Evolutionary conservation across 1,140 invertebrate genomes (phyloP).

Genomic region (Meloidogyne hapla): DNA sequence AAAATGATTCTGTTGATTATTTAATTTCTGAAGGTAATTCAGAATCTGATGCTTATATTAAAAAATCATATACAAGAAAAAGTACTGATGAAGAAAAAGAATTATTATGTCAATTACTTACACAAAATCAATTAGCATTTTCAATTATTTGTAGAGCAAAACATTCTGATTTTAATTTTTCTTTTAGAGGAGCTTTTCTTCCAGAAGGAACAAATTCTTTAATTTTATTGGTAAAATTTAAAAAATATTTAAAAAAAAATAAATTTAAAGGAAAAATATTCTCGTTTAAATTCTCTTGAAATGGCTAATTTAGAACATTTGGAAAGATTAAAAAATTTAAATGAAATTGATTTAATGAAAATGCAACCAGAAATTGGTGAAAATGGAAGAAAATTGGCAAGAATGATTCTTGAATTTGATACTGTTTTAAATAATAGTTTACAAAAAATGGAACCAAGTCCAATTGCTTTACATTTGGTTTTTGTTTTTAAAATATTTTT

Average conservation of each 20-base stretch:
- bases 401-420: conserved; percentile 29
- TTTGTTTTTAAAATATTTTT: not conserved
- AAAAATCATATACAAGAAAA: conserved; percentile 39
- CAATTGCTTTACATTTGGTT: conserved; percentile 24
- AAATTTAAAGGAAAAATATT: conserved; percentile 37
- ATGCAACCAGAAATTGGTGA: conserved; percentile 12
- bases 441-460: conserved; percentile 27
- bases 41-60: conserved; percentile 37
- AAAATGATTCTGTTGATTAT: conserved; percentile 49
- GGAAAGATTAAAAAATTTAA: conserved; percentile 16
- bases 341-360: not conserved
- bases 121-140: conserved; percentile 9
- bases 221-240: conserved; percentile 11
- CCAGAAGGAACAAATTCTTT: conserved; percentile 16
- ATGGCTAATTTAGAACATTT: conserved; percentile 31
- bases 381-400: conserved; percentile 15
- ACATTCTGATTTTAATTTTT: conserved; percentile 24
- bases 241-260: conserved; percentile 5
- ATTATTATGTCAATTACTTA: conserved; percentile 11
- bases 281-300: conserved; percentile 31
- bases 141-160: not conserved
- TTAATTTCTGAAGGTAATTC: conserved; percentile 38
- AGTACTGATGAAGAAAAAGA: not conserved
- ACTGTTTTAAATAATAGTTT: conserved; percentile 12
- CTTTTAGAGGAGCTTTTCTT: conserved; percentile 24